Base-by-base conservation (phyloP, 64 coral and sea anemone species). In the Hydrozoanthus tunicans region DNA sequence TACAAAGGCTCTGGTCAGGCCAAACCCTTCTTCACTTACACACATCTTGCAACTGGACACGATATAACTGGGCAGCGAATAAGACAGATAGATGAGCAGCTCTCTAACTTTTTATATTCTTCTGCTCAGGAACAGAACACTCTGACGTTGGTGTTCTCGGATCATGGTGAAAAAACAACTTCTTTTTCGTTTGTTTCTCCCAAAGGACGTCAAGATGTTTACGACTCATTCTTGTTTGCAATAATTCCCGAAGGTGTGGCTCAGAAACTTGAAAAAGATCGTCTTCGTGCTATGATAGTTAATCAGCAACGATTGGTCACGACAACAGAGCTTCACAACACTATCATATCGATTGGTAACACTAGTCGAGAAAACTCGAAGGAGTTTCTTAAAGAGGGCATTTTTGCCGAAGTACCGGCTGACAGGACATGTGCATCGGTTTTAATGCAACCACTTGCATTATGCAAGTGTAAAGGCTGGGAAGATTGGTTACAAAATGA, bases 91-190 rank as follows among this genome's bases (percentile, higher is more conserved):
- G 96, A 98, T 57, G 62, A 83, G 24, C 61, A 75, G 10, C 88
- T 98, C 12, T 91, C 96, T 3, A 17, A 79, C 55, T 95, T 90
- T 69, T 24, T 98, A 6, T 25, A 70, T 62, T 77, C 83, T 5
- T 92, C 93, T 85, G 89, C 96, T 70, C 69, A 43, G 70, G 73
- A 79, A 3, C 78, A 92, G 63, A 65, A 95, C 51, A 98, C 96
- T 56, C 79, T 98, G n/a, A 98, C 96, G 56, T 68, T 98, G 51
- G 76, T 98, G 1, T 83, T 93, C 13, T 95, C 94, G 5, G 94
- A 95, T 57, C 96, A 98, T 63, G 96, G 96, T 1, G 91, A 92
- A 9, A 98, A 98, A 64, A 93, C 88, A 52, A 95, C 94, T 4
- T 77, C 60, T 53, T 98, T 84, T 83, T 93, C 96, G 13, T 93